Conservation (phyloP, 2,888 invertebrate species). For the Drosophila meridiana region DNA sequence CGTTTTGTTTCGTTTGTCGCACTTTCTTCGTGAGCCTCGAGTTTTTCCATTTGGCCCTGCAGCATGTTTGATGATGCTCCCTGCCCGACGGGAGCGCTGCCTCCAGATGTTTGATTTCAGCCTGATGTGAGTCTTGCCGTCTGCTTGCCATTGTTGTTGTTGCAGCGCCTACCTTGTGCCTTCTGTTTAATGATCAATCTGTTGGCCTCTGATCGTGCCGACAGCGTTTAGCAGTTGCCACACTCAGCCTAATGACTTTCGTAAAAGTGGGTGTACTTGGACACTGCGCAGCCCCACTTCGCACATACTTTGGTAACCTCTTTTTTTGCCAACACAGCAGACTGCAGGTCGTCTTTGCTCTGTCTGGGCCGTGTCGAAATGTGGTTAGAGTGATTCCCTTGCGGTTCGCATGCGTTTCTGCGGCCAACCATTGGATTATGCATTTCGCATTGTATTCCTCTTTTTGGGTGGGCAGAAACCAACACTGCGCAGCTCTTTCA, state of each 20-base stretch:
- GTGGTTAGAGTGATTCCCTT: slow-evolving; percentile 22
- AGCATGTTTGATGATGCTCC: slow-evolving; percentile 56
- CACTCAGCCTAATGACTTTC: slow-evolving; percentile 68
- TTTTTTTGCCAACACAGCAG: slow-evolving; percentile 37
- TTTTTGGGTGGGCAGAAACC: slow-evolving; percentile 50
- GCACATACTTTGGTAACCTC: slow-evolving; percentile 2
- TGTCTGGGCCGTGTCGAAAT: slow-evolving; percentile 58
- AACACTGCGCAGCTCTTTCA: not conserved
- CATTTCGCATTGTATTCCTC: slow-evolving; percentile 44
- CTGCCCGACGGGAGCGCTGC: slow-evolving; percentile 40
- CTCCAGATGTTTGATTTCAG: slow-evolving; percentile 78
- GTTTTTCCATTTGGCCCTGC: slow-evolving; percentile 50
- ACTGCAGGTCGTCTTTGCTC: slow-evolving; percentile 32
- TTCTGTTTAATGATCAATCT: slow-evolving; percentile 82
- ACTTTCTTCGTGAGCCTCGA: slow-evolving; percentile 61
- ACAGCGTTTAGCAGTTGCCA: slow-evolving; percentile 72
- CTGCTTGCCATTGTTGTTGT: slow-evolving; percentile 26
- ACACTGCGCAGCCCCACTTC: slow-evolving; percentile 27
- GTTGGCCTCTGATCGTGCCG: slow-evolving; percentile 77
- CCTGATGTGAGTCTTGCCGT: slow-evolving; percentile 38
- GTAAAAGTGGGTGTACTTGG: slow-evolving; percentile 71
- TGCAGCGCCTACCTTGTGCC: slow-evolving; percentile 70
- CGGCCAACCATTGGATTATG: slow-evolving; percentile 74
- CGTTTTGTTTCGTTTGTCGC: slow-evolving; percentile 29
- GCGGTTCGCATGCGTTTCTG: slow-evolving; percentile 28